phyloP scores from a whole-genome alignment of 2,797 vertebrate species.

The Macropus fuliginosus region DNA sequence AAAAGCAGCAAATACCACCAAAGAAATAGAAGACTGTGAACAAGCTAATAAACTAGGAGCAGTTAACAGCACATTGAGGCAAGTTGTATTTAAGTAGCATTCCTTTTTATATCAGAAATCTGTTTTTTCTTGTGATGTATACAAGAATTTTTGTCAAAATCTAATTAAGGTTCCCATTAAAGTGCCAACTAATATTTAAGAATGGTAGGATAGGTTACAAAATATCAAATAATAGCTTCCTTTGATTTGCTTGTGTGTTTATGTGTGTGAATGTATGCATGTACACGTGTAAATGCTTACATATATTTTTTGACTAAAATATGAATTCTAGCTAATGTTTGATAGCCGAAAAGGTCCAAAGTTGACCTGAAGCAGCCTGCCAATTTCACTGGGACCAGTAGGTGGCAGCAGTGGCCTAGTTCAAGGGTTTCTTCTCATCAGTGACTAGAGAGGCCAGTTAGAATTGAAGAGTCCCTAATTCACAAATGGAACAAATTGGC shows the following conservation, averaged over 20 bases:
- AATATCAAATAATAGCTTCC: not conserved
- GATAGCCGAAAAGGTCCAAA: too few relatives aligned
- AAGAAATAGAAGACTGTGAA: constrained; percentile 92
- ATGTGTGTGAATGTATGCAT: not conserved
- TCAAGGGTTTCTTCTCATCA: not conserved
- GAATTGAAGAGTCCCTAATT: not conserved
- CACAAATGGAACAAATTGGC: not conserved
- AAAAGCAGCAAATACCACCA: constrained; percentile 85
- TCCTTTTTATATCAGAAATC: constrained; percentile 57
- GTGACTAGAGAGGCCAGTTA: not conserved
- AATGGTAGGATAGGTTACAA: constrained; percentile 1
- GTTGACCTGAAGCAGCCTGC: too few relatives aligned
- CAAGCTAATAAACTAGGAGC: constrained; percentile 95
- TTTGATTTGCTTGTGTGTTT: not conserved
- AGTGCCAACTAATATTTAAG: constrained; percentile 48
- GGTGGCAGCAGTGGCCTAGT: not conserved
- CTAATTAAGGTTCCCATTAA: not conserved
- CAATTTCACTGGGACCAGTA: not conserved
- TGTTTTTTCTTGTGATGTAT: constrained; percentile 53
- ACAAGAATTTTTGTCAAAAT: constrained; percentile 30
- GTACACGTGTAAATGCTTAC: not conserved
- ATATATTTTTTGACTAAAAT: not conserved
- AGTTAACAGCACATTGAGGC: constrained; percentile 97
- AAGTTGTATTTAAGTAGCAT: constrained; percentile 76
- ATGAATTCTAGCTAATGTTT: too few relatives aligned